Conservation (phyloP, 2,888 invertebrate genomes). For the Pseudococcus viburni region DNA sequence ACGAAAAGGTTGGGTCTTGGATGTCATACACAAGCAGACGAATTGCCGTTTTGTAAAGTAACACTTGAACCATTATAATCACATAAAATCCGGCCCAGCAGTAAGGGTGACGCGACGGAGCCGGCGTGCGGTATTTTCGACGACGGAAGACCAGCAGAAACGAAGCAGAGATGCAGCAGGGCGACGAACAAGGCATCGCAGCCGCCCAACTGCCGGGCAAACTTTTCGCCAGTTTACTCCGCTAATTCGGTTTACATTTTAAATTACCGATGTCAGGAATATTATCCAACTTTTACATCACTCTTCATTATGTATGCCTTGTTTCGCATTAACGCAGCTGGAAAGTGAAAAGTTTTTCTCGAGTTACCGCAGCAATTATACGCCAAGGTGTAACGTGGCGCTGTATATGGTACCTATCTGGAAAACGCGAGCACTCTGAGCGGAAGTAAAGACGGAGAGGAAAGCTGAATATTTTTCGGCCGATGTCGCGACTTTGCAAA, state of each 20-base stretch:
- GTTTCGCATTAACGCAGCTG: conserved; percentile 34
- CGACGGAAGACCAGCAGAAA: neutral
- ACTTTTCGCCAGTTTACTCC: conserved; percentile 57
- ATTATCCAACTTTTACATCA: conserved; percentile 58
- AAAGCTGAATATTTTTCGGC: neutral
- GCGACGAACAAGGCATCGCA: neutral
- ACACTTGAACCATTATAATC: conserved; percentile 60
- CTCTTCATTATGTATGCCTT: conserved; percentile 38
- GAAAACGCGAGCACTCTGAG: neutral
- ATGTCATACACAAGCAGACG: conserved; percentile 61
- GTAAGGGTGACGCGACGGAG: neutral
- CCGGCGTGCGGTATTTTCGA: neutral
- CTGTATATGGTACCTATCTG: neutral
- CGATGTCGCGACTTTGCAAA: no score
- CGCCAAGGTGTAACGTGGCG: neutral
- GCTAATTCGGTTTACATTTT: conserved; percentile 56
- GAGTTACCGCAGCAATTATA: conserved; percentile 1
- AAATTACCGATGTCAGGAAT: conserved; percentile 57
- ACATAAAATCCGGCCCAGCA: conserved; percentile 32
- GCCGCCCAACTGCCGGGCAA: conserved; percentile 1
- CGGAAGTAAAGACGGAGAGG: neutral
- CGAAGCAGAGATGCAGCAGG: neutral
- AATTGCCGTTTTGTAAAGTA: conserved; percentile 54
- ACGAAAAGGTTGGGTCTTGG: conserved; percentile 53
- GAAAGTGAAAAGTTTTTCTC: conserved; percentile 47